phyloP scores from a whole-genome alignment of 2,888 invertebrate genomes.

The Lymantria monacha region DNA sequence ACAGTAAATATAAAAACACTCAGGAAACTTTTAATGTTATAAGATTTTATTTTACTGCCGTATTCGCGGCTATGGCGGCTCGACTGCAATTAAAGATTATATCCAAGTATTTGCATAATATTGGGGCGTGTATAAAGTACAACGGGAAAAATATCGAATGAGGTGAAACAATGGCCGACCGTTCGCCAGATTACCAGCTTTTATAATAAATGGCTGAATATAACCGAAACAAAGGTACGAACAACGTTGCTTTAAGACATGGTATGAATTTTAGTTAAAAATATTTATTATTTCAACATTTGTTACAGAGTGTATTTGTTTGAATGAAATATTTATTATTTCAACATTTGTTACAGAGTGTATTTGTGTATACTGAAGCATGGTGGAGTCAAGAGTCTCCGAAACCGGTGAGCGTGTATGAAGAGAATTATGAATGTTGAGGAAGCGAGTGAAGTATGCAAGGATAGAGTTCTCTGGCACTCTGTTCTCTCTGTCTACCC shows the following conservation, averaged over 20 bases:
- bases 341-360: too few species aligned
- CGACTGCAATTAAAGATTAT: slow-evolving; percentile 62
- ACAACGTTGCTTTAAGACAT: slow-evolving; percentile 7
- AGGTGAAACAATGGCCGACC: slow-evolving; percentile 30
- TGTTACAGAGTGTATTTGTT: too few species aligned
- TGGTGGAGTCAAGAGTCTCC: too few species aligned
- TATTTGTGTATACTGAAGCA: too few species aligned
- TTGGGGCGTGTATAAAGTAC: slow-evolving; percentile 47
- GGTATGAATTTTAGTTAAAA: slow-evolving; percentile 7
- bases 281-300: slow-evolving; percentile 5
- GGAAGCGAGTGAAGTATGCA: too few species aligned
- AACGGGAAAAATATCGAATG: slow-evolving; percentile 41
- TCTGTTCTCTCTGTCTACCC: too few species aligned
- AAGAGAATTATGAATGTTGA: too few species aligned
- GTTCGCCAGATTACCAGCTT: slow-evolving; percentile 37
- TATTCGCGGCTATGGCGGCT: slow-evolving; percentile 37
- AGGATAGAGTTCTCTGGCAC: too few species aligned
- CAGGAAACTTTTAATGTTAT: slow-evolving; percentile 43
- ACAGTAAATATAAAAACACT: slow-evolving; percentile 22
- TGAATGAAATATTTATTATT: too few species aligned
- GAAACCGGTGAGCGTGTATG: too few species aligned
- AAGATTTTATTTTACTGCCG: slow-evolving; percentile 43
- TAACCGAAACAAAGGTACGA: slow-evolving; percentile 23
- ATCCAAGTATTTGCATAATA: slow-evolving; percentile 63
- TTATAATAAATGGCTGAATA: slow-evolving; percentile 30